Evolutionary conservation across 2,797 vertebrate genomes (phyloP), one percentile per base, ranked within the genome.

Genomic region (Muraenolepis orangiensis): DNA sequence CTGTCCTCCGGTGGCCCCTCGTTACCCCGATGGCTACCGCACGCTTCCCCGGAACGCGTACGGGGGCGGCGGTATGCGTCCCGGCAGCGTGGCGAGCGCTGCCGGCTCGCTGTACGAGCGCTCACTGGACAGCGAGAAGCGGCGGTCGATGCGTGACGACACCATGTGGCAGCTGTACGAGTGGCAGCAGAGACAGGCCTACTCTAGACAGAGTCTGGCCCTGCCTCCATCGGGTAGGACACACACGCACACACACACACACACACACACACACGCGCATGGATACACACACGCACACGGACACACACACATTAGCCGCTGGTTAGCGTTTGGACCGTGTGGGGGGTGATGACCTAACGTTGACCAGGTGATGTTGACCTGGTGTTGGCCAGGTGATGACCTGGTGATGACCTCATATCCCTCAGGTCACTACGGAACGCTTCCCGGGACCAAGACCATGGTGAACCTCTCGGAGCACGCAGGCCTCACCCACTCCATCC

Each of bases 151-250:
- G 91, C 87, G 96, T 1, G 98, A 98, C 0, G 97, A 98, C 92
- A 99, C 98, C 0, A 97, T 99, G 97, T 98, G 97, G 98, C 98
- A 98, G 92, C 94, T 99, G 46, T 98, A 98, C 0, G 97, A 99
- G 72, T 99, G 98, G 98, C 97, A 99, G 85, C 98, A 98, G 81
- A 93, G 98, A 4, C 98, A 98, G 90, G 95, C 96, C 73, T 96
- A 93, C 79, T 94, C 91, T 71, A 95, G 94, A 72, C 96, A 96
- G 40, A 93, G 87, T 69, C 73, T 90, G 73, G 89, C 88, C 31
- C 88, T 29, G 34, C 88, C 89, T n/a, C n/a, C n/a, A n/a, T n/a
- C n/a, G n/a, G n/a, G 0, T 31, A 87, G 85, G 91, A 90, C 91
- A 80, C 10, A 1, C 4, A 67, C 3, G 16, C 20, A 31, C 28